Evolutionary conservation across 2,888 invertebrate species (phyloP), one percentile per base, ranked within the genome.

Genomic region (Petrolisthes manimaculis): DNA sequence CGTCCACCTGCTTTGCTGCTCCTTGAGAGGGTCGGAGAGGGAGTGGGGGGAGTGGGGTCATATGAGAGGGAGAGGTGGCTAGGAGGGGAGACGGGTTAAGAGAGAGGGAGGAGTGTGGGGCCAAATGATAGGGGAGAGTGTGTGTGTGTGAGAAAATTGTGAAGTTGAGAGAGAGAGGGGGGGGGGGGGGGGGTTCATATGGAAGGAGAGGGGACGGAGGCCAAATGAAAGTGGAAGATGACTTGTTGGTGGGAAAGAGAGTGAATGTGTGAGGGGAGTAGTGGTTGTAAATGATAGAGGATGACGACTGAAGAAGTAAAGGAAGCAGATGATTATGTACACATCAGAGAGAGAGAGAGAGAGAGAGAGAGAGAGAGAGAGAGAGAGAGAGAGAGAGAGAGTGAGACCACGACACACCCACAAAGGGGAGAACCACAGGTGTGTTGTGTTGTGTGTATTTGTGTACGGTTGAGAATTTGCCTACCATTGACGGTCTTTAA

Each of bases 361-460:
- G 53, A 83, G 69, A 67, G 51, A 69, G 69, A 69, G 12, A 69
- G 37, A 69, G 51, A 83, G 61, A 55, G 21, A 81, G 61, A 56
- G 54, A 81, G 56, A 56, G 67, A 56, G 69, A 80, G 54, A 80
- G 80, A 80, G 55, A 51, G 12, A 80, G 55, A 54, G 55, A 61
- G 61, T 9, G 61, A 14, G 6, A 14, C 8, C 6, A 14, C 14
- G 24, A 80, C 14, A 61, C 61, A 61, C 61, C 61, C n/a, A n/a
- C n/a, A n/a, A n/a, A n/a, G n/a, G n/a, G n/a, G n/a, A n/a, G n/a
- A n/a, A n/a, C n/a, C n/a, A n/a, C n/a, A n/a, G n/a, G n/a, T n/a
- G n/a, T n/a, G n/a, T n/a, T n/a, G n/a, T n/a, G n/a, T n/a, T n/a
- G n/a, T n/a, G n/a, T n/a, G n/a, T n/a, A n/a, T n/a, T n/a, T n/a